Conservation (phyloP, 2,797 vertebrate genomes). For the Dryobates pubescens region DNA sequence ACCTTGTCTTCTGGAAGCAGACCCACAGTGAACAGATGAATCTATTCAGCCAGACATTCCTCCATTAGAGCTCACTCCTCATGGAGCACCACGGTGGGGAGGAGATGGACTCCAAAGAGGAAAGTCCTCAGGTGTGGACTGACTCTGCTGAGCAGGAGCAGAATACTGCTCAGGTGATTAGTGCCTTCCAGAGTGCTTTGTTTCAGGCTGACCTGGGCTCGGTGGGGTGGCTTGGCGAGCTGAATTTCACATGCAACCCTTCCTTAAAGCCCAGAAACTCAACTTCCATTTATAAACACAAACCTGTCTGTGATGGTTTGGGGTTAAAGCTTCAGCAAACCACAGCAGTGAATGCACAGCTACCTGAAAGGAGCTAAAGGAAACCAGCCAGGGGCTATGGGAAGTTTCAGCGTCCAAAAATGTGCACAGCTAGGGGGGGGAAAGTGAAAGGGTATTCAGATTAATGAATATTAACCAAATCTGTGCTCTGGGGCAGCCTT, state of each 20-base stretch:
- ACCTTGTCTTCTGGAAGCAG: slow-evolving; percentile 27
- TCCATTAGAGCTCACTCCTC: slow-evolving; percentile 8
- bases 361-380: neutral
- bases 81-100: slow-evolving; percentile 44
- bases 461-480: neutral
- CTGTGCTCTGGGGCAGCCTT: neutral
- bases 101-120: slow-evolving; percentile 80
- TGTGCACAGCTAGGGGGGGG: neutral
- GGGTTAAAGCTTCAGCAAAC: neutral
- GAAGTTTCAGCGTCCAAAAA: neutral
- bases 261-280: neutral
- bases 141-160: slow-evolving; percentile 77
- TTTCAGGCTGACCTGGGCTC: neutral
- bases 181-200: neutral
- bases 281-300: neutral
- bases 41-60: neutral
- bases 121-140: slow-evolving; percentile 77
- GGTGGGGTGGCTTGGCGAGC: neutral
- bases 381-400: neutral
- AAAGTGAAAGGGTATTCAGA: neutral
- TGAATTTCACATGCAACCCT: rapidly evolving
- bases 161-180: slow-evolving; percentile 77
- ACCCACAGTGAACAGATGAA: slow-evolving; percentile 69
- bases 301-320: neutral
- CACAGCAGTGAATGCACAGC: neutral